Conservation (phyloP, 2,888 invertebrate genomes). For the Cheilosia variabilis region DNA sequence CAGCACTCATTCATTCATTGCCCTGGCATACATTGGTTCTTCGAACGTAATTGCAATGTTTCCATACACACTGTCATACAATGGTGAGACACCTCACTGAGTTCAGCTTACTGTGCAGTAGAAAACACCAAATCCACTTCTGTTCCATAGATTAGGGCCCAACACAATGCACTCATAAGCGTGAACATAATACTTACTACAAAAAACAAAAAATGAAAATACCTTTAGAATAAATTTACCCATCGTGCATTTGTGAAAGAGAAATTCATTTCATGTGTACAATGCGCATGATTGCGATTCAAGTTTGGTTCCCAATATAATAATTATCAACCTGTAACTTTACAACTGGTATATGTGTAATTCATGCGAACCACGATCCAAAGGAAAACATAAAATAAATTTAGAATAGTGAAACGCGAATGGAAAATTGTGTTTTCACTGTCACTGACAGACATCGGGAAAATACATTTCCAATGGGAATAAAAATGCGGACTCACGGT, state of each 20-base stretch:
- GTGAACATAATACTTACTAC: slow-evolving; percentile 22
- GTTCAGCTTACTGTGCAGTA: slow-evolving; percentile 25
- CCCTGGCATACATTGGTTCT: slow-evolving; percentile 64
- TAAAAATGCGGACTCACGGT: slow-evolving; percentile 10
- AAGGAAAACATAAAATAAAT: slow-evolving; percentile 63
- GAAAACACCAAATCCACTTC: slow-evolving; percentile 28
- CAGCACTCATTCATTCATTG: slow-evolving; percentile 59
- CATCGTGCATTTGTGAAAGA: slow-evolving; percentile 56
- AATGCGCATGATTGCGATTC: slow-evolving; percentile 70
- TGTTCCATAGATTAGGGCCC: slow-evolving; percentile 24
- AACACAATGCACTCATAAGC: slow-evolving; percentile 54
- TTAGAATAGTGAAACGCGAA: slow-evolving; percentile 63
- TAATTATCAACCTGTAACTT: slow-evolving; percentile 46
- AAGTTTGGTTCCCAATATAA: slow-evolving; percentile 25
- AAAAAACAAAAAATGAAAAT: slow-evolving; percentile 14
- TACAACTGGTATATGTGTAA: slow-evolving; percentile 29
- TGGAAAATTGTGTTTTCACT: slow-evolving; percentile 65
- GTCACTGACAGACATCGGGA: slow-evolving; percentile 46
- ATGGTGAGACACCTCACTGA: slow-evolving; percentile 59
- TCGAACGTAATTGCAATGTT: slow-evolving; percentile 39
- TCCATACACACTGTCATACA: neutral
- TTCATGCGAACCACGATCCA: slow-evolving; percentile 57
- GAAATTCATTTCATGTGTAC: slow-evolving; percentile 43
- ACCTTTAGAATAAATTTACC: slow-evolving; percentile 45
- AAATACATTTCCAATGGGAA: slow-evolving; percentile 37